phyloP scores from a whole-genome alignment of 2,888 invertebrate species.

The Aphrophora alni region DNA sequence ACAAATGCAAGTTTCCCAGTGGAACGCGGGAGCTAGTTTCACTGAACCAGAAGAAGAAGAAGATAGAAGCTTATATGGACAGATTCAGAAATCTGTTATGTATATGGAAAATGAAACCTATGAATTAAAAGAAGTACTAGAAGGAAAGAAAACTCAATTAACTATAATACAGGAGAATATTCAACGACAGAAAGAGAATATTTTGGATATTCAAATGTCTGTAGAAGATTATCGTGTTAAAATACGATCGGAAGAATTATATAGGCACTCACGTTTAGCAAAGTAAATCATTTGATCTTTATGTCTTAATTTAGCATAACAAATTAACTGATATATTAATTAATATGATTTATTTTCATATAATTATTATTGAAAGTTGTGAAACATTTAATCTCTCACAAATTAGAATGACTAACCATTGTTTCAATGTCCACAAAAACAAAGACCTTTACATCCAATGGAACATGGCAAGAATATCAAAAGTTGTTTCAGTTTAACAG shows the following conservation, averaged over 20 bases:
- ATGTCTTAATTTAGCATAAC: too few relatives aligned
- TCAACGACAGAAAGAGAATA: not conserved
- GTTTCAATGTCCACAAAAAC: too few relatives aligned
- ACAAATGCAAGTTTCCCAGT: not conserved
- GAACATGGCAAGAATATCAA: too few relatives aligned
- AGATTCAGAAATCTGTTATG: not conserved
- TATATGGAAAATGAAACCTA: not conserved
- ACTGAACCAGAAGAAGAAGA: not conserved
- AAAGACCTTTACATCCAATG: too few relatives aligned
- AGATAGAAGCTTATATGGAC: not conserved
- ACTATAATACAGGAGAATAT: not conserved
- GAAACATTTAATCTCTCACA: too few relatives aligned
- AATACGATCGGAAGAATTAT: not conserved
- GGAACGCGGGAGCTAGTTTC: not conserved
- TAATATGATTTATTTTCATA: too few relatives aligned
- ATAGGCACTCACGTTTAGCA: not conserved
- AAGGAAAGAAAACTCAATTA: not conserved
- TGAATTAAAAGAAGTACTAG: not conserved
- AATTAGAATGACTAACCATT: too few relatives aligned
- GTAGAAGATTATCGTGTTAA: not conserved
- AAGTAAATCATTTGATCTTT: not conserved
- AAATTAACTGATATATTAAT: too few relatives aligned
- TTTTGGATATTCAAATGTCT: not conserved
- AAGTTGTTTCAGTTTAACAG: too few relatives aligned
- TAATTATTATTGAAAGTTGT: too few relatives aligned